Conservation (phyloP, 23 tunicate species). For the Trididemnum miniatum region DNA sequence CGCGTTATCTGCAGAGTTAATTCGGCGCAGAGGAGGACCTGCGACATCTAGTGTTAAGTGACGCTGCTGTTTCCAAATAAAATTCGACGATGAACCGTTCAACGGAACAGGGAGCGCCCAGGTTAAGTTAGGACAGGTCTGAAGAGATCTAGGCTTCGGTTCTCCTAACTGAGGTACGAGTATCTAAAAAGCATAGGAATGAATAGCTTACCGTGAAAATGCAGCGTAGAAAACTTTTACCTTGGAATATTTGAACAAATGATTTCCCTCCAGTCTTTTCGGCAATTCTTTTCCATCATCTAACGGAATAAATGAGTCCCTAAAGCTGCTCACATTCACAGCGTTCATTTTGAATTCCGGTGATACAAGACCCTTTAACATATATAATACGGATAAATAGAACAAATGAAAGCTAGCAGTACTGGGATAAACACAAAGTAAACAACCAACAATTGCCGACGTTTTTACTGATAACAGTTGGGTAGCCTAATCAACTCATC, state of each 20-base stretch:
- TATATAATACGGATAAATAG: too few relatives aligned
- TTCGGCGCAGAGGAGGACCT: slow-evolving; percentile 8
- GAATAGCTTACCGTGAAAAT: too few relatives aligned
- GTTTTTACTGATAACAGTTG: too few relatives aligned
- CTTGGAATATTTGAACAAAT: slow-evolving; percentile 77
- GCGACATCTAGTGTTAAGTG: slow-evolving; percentile 24
- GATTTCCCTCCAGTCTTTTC: slow-evolving; percentile 67
- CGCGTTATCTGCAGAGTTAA: slow-evolving; percentile 33
- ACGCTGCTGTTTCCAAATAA: slow-evolving; percentile 42
- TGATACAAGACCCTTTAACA: slow-evolving; percentile 16
- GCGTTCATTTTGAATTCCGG: neutral
- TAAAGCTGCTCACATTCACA: neutral
- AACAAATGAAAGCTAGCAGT: too few relatives aligned
- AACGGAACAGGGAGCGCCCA: slow-evolving; percentile 32
- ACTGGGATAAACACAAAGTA: too few relatives aligned
- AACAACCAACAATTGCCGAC: too few relatives aligned
- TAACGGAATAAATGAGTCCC: slow-evolving; percentile 7
- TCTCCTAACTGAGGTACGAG: slow-evolving; percentile 62
- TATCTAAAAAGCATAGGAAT: slow-evolving; percentile 40
- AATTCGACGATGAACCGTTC: slow-evolving; percentile 46
- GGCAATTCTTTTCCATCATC: slow-evolving; percentile 58
- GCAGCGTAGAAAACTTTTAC: too few relatives aligned
- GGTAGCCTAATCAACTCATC: too few relatives aligned
- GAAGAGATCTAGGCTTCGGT: slow-evolving; percentile 19
- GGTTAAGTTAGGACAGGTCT: slow-evolving; percentile 45